Conservation (phyloP, 1,140 invertebrate genomes). For the Drosophila mayri region DNA sequence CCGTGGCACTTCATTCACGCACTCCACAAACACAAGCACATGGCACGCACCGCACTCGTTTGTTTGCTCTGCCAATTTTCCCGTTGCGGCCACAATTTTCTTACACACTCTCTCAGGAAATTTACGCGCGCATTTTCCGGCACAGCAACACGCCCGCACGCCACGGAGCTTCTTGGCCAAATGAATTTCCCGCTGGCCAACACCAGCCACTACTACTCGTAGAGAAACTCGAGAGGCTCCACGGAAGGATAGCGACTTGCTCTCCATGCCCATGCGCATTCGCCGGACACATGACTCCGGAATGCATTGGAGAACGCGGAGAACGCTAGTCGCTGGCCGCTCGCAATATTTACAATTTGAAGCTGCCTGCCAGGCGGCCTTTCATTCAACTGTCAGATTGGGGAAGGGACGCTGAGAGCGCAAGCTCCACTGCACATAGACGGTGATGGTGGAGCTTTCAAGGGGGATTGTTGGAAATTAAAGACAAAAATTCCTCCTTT, state of each 20-base stretch:
- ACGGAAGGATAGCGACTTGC: not conserved
- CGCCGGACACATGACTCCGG: constrained; percentile 16
- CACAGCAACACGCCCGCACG: constrained; percentile 74
- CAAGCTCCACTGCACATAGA: not conserved
- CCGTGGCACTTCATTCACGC: constrained; percentile 58
- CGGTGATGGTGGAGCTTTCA: constrained; percentile 3
- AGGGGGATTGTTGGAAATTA: not conserved
- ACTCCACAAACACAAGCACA: constrained; percentile 51
- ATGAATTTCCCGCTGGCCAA: constrained; percentile 77
- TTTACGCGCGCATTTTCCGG: constrained; percentile 79
- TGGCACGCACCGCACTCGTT: constrained; percentile 41
- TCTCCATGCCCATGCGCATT: constrained; percentile 46
- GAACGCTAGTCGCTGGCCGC: constrained; percentile 2
- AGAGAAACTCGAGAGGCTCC: constrained; percentile 4
- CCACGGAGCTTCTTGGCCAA: constrained; percentile 79
- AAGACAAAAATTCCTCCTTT: not conserved
- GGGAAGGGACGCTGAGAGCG: constrained; percentile 22
- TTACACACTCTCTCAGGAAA: constrained; percentile 42
- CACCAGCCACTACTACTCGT: constrained; percentile 24
- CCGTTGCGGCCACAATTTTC: constrained; percentile 46
- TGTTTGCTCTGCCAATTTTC: constrained; percentile 52
- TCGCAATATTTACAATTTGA: constrained; percentile 73
- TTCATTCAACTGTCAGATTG: constrained; percentile 62
- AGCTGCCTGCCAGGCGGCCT: constrained; percentile 49
- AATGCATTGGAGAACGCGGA: constrained; percentile 10